Evolutionary conservation across 2,113 vertebrate genomes (phyloP).

Genomic region (Hippopotamus amphibius): DNA sequence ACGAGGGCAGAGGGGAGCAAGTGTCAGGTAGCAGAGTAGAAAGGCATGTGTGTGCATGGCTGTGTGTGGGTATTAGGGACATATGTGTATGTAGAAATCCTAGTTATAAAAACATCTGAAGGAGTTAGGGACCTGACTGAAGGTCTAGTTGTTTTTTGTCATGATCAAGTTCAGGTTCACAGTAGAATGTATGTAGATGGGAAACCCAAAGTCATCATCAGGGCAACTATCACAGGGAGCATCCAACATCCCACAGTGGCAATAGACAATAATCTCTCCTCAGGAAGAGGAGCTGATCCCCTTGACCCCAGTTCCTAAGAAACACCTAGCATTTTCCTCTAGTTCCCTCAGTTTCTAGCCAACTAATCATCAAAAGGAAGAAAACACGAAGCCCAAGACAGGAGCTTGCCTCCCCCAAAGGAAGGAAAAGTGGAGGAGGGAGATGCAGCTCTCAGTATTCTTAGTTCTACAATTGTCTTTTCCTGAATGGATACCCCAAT

Average conservation of each 20-base stretch:
- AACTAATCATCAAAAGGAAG: constrained; percentile 27
- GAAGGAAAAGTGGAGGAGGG: neutral
- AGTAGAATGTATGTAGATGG: neutral
- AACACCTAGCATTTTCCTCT: constrained; percentile 50
- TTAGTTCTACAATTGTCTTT: constrained; percentile 97
- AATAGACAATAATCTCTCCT: constrained; percentile 23
- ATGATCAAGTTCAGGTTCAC: neutral
- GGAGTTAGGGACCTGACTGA: neutral
- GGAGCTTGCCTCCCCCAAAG: neutral
- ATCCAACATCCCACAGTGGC: constrained; percentile 4
- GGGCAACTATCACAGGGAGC: neutral
- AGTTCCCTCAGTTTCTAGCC: constrained; percentile 60
- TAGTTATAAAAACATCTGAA: constrained; percentile 59
- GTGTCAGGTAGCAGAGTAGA: neutral
- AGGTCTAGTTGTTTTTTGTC: constrained; percentile 49
- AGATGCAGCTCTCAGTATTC: constrained; percentile 97
- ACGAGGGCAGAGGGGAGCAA: neutral
- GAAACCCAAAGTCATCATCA: constrained; percentile 4
- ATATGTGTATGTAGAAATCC: constrained; percentile 40
- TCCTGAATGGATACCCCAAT: constrained; percentile 99
- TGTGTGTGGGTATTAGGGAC: neutral
- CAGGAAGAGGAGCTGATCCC: constrained; percentile 8
- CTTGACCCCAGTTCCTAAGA: neutral
- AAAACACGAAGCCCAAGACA: constrained; percentile 59
- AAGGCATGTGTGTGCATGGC: neutral